Evolutionary conservation across 2,797 vertebrate genomes (phyloP).

Genomic region (Anisognathus igniventris): DNA sequence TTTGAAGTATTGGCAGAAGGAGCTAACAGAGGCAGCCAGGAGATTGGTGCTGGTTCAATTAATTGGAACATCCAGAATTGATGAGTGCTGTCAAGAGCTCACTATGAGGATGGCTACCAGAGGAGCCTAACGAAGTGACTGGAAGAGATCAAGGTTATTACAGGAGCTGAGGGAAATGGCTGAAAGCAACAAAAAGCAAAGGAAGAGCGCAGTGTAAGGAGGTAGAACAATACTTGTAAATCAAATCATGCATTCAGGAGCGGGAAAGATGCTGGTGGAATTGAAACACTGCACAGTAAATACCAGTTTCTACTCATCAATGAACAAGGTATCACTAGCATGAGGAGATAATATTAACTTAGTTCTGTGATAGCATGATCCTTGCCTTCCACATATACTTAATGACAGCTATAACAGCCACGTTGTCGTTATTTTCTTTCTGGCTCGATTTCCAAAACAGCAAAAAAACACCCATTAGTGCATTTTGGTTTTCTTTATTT

Average conservation of each 20-base stretch:
- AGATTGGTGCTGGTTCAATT: slow-evolving; percentile 39
- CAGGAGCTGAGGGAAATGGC: slow-evolving; percentile 16
- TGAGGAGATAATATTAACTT: not conserved
- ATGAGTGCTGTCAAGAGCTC: slow-evolving; percentile 52
- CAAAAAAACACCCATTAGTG: not conserved
- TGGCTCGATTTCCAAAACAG: not conserved
- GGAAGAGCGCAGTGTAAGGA: not conserved
- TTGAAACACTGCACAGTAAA: not conserved
- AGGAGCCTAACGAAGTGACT: slow-evolving; percentile 40
- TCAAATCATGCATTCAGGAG: not conserved
- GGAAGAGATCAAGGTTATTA: slow-evolving; percentile 48
- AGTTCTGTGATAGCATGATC: not conserved
- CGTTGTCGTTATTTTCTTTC: not conserved
- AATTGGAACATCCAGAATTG: slow-evolving; percentile 51
- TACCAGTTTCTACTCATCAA: not conserved
- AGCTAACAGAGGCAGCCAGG: not conserved
- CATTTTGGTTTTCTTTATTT: not conserved
- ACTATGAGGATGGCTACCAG: slow-evolving; percentile 2
- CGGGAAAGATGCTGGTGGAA: not conserved
- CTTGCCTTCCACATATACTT: not conserved
- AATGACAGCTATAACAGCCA: not conserved
- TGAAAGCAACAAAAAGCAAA: slow-evolving; percentile 9
- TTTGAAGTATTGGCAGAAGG: not conserved
- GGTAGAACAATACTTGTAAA: not conserved
- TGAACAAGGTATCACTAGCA: not conserved